Evolutionary conservation across 2,797 vertebrate species (phyloP).

Genomic region (Numenius phaeopus): DNA sequence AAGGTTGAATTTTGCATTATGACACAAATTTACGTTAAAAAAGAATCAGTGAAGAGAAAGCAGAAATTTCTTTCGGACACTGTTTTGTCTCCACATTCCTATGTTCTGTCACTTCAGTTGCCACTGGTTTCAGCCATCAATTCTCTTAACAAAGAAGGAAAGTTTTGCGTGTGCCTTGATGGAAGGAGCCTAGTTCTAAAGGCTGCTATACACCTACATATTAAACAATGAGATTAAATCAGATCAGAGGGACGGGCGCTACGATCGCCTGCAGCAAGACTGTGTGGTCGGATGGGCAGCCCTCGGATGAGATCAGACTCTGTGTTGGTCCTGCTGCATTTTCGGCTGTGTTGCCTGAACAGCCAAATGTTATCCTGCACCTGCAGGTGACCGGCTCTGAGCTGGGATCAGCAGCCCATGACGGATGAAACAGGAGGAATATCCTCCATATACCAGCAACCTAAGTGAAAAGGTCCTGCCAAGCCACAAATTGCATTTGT

Average conservation of each 20-base stretch:
- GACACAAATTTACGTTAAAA: background rate
- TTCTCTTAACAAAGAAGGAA: background rate
- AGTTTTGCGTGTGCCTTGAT: background rate
- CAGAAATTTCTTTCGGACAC: background rate
- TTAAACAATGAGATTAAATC: background rate
- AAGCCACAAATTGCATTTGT: background rate
- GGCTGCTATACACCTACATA: background rate
- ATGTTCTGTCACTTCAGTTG: background rate
- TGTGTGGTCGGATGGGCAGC: background rate
- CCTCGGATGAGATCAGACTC: background rate
- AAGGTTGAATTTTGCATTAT: background rate
- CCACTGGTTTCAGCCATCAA: background rate
- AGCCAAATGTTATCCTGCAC: background rate
- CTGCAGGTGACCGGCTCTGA: background rate
- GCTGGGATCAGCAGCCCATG: background rate
- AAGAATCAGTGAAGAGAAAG: background rate
- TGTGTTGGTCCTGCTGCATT: background rate
- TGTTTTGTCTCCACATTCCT: background rate
- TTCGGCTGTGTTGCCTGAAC: background rate
- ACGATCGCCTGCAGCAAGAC: background rate
- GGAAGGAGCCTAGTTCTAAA: background rate
- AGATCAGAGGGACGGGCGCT: background rate
- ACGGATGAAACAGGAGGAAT: background rate
- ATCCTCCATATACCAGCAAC: background rate
- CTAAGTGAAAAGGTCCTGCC: background rate